phyloP scores from a whole-genome alignment of 1,140 invertebrate species.

The Neodiprion fabricii region DNA sequence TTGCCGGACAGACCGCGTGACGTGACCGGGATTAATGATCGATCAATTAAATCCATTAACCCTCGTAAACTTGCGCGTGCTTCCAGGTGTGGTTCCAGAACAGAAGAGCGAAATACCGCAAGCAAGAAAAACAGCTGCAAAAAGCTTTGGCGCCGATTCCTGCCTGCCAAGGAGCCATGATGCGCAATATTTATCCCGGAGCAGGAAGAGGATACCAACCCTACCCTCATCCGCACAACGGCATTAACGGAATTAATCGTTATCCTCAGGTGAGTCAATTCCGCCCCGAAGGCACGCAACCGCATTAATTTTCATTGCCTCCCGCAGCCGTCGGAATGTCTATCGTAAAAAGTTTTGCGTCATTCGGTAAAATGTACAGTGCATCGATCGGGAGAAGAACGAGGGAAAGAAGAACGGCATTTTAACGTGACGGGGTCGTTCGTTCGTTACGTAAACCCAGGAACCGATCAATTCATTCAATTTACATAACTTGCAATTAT shows the following conservation, averaged over 20 bases:
- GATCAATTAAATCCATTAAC: neutral
- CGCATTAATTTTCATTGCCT: too few relatives aligned
- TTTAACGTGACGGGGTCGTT: too few relatives aligned
- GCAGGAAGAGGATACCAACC: conserved; percentile 86
- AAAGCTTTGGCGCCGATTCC: conserved; percentile 90
- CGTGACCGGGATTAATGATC: conserved; percentile 9
- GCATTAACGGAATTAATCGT: conserved; percentile 88
- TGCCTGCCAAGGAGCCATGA: conserved; percentile 95
- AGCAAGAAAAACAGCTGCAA: conserved; percentile 97
- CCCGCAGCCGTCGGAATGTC: too few relatives aligned
- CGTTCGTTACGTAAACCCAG: too few relatives aligned
- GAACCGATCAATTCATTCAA: too few relatives aligned
- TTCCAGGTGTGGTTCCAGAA: conserved; percentile 97
- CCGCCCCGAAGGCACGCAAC: neutral
- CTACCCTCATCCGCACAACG: conserved; percentile 82
- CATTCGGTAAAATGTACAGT: too few relatives aligned
- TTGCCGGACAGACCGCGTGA: neutral
- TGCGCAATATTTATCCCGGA: conserved; percentile 95
- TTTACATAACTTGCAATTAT: too few relatives aligned
- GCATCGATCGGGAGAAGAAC: too few relatives aligned
- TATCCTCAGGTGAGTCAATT: conserved; percentile 83
- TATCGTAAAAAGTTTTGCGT: too few relatives aligned
- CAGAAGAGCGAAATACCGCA: conserved; percentile 95
- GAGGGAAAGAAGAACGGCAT: too few relatives aligned
- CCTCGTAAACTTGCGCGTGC: neutral